phyloP scores from a whole-genome alignment of 2,113 vertebrate species.

The Xiphorhynchus elegans region DNA sequence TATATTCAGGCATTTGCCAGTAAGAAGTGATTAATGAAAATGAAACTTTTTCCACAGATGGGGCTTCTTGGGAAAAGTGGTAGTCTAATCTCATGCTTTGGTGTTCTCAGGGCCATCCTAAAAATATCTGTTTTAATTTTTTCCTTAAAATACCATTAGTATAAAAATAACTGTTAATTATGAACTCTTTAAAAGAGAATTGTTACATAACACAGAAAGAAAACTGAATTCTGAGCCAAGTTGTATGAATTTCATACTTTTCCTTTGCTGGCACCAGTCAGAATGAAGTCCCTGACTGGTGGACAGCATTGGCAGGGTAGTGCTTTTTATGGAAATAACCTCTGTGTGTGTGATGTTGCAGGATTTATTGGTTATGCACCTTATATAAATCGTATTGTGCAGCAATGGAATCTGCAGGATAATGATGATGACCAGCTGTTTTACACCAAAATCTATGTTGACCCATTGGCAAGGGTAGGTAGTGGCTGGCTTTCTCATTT shows the following conservation, averaged over 20 bases:
- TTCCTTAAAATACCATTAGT: background rate
- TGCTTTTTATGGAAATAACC: constrained; percentile 29
- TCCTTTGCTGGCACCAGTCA: background rate
- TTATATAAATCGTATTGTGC: constrained; percentile 83
- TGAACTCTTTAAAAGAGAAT: background rate
- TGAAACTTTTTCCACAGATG: background rate
- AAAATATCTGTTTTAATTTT: background rate
- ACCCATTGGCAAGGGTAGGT: constrained; percentile 86
- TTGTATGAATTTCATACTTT: background rate
- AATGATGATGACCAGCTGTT: constrained; percentile 98
- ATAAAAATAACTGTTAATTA: background rate
- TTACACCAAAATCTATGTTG: constrained; percentile 95
- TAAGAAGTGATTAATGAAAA: background rate
- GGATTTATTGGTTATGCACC: constrained; percentile 94
- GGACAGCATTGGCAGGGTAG: background rate
- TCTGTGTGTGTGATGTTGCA: constrained; percentile 60
- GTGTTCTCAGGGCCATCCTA: background rate
- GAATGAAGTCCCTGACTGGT: background rate
- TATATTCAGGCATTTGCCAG: background rate
- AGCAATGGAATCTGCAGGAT: constrained; percentile 93
- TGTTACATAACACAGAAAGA: background rate
- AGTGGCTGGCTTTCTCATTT: background rate
- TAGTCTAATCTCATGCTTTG: background rate
- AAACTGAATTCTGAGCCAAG: background rate
- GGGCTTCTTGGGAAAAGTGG: background rate